These are phyloP conservation scores for Oreochromis grahami DNA, from an alignment of 2,797 vertebrate genomes.

Conservation along the genomic window DNA sequence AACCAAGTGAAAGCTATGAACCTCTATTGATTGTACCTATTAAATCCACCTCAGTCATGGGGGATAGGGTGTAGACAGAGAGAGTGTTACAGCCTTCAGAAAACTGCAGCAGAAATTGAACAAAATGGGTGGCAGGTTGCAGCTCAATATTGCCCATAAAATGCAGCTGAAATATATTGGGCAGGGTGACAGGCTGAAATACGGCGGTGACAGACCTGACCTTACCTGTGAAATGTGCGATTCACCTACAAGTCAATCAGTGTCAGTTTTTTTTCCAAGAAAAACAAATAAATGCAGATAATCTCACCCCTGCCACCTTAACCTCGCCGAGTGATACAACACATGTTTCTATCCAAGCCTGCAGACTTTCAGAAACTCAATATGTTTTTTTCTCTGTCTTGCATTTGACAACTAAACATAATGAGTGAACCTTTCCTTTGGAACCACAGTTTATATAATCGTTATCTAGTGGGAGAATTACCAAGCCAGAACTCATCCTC, in stretches of 20 bases:
- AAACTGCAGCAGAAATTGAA: slow-evolving; percentile 20
- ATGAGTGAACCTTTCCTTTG: neutral
- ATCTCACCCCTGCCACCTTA: neutral
- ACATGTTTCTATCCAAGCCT: neutral
- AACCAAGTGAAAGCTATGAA: slow-evolving; percentile 28
- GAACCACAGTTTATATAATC: neutral
- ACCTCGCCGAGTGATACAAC: neutral
- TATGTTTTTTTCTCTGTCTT: neutral
- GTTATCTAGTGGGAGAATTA: slow-evolving; percentile 57
- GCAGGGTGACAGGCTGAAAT: neutral
- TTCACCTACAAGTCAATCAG: neutral
- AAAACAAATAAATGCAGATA: neutral
- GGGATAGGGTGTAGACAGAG: neutral
- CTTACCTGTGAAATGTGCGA: neutral
- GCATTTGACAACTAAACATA: neutral
- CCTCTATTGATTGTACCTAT: slow-evolving; percentile 28
- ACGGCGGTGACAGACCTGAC: neutral
- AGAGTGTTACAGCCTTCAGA: slow-evolving; percentile 4
- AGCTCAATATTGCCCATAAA: slow-evolving; percentile 6
- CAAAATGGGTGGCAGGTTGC: slow-evolving; percentile 15
- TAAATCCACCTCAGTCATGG: slow-evolving; percentile 28
- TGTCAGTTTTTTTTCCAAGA: neutral
- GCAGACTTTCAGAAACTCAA: neutral
- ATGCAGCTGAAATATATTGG: neutral
- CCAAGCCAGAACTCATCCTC: slow-evolving; percentile 99